These are phyloP conservation scores for Epistrophella euchroma DNA, from an alignment of 2,888 invertebrate species.

Conservation along the genomic window DNA sequence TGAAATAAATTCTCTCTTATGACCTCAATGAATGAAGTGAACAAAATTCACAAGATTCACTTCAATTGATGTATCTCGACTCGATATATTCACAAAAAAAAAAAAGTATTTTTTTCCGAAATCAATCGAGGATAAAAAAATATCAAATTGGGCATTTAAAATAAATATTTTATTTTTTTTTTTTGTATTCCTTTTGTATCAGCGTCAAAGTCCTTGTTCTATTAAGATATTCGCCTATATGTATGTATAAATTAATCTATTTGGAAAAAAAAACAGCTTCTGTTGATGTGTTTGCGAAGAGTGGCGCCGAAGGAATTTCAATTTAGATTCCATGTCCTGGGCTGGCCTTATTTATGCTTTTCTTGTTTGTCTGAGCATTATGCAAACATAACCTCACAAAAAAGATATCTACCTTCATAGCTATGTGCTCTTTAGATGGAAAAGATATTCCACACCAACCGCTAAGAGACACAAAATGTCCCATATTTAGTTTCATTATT, in stretches of 20 bases:
- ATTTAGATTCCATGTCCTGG: constrained; percentile 35
- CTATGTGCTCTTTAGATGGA: not conserved
- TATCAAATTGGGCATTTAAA: constrained; percentile 1
- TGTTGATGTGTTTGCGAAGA: constrained; percentile 56
- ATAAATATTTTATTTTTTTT: not conserved
- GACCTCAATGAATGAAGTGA: constrained; percentile 3
- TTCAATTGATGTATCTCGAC: not conserved
- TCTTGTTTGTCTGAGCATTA: constrained; percentile 62
- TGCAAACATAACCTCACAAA: constrained; percentile 45
- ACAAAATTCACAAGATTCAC: constrained; percentile 3
- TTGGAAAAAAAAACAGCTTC: constrained; percentile 24
- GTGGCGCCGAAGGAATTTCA: constrained; percentile 65
- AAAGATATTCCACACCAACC: constrained; percentile 4
- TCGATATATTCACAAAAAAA: not conserved
- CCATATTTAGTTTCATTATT: constrained; percentile 68
- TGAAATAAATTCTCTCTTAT: not conserved
- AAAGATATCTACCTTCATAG: not conserved
- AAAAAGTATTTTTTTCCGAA: not conserved
- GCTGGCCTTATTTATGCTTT: constrained; percentile 57
- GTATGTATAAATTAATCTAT: not conserved
- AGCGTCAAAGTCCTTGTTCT: constrained; percentile 19
- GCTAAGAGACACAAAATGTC: constrained; percentile 40
- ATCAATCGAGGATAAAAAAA: constrained; percentile 10
- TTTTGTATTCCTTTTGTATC: not conserved
- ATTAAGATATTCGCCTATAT: constrained; percentile 11